Conservation (phyloP, 1,140 invertebrate genomes). For the Mizuhopecten yessoensis region DNA sequence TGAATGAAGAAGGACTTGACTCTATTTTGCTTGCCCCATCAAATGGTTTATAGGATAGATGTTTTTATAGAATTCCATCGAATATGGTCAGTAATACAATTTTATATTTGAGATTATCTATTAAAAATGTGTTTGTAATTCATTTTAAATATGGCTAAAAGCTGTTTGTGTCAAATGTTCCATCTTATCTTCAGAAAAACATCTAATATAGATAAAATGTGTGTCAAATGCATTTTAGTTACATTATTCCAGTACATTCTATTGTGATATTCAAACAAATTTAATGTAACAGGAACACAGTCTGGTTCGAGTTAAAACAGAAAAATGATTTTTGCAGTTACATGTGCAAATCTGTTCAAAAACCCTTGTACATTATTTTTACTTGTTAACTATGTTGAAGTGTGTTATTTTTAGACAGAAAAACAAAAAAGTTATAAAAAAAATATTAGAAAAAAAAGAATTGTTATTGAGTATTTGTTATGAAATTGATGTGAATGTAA, state of each 20-base stretch:
- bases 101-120: slow-evolving; percentile 12
- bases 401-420: slow-evolving; percentile 39
- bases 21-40: not conserved
- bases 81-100: not conserved
- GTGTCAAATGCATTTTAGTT: slow-evolving; percentile 5
- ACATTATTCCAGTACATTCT: not conserved
- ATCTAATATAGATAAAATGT: not conserved
- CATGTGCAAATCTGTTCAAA: slow-evolving; percentile 24
- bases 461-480: slow-evolving; percentile 13
- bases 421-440: slow-evolving; percentile 29
- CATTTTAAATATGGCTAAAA: not conserved
- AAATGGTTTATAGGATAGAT: not conserved
- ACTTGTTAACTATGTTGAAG: slow-evolving; percentile 39
- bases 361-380: slow-evolving; percentile 36
- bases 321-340: slow-evolving; percentile 2
- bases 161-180: not conserved
- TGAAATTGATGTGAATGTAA: slow-evolving; percentile 39
- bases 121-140: slow-evolving; percentile 4
- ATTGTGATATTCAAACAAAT: not conserved
- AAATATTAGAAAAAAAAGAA: slow-evolving; percentile 32
- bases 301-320: not conserved
- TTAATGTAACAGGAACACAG: not conserved
- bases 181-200: not conserved
- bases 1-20: not conserved
- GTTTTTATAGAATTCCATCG: not conserved